Base-by-base conservation (phyloP, 2,888 invertebrate species). In the Protodeltote pygarga region DNA sequence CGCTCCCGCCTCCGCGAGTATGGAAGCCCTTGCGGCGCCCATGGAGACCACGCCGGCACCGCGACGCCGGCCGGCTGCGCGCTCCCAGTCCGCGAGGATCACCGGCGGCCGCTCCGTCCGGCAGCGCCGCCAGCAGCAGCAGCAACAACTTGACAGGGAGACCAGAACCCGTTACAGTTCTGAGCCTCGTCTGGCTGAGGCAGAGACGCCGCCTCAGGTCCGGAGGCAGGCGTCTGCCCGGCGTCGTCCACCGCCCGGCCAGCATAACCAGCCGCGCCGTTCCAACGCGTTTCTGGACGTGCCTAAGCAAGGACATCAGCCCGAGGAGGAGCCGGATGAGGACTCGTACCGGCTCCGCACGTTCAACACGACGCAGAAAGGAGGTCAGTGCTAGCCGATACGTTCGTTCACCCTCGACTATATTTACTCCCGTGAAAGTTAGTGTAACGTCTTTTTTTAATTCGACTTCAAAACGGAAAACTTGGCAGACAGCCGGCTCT, bases 311-410 rank as follows among this genome's bases (percentile, higher is more conserved):
- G 63, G 81, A 2, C 83, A 79, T 40, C 90, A 88, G 39, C 79
- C 87, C 0, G 93, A 93, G 25, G 93, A 94, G 15, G 94, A 94
- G 58, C 95, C 95, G 39, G 97, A 97, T 74, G 97, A 97, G 75
- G 97, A 97, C 86, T 95, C 96, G 58, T 97, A 98, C 90, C 94
- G 98, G 63, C 94, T 98, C 74, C 94, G 98, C 74, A 97, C 97
- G 67, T 99, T 99, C 93, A 97, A 97, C 90, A 96, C 96, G 89
- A 96, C 98, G 73, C 94, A 96, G 73, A 98, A 98, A 94, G 97
- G 97, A 95, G 94, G 94, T 94, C 87, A 90, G 90, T 91, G 85
- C 83, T 82, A 78, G 53, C 71, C 64, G 41, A 53, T 48, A 60
- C 75, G 89, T 81, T 77, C 89, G 79, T 90, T 89, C 83, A 89